Base-by-base conservation (phyloP, 2,888 invertebrate genomes). In the Caenorhabditis auriculariae region DNA sequence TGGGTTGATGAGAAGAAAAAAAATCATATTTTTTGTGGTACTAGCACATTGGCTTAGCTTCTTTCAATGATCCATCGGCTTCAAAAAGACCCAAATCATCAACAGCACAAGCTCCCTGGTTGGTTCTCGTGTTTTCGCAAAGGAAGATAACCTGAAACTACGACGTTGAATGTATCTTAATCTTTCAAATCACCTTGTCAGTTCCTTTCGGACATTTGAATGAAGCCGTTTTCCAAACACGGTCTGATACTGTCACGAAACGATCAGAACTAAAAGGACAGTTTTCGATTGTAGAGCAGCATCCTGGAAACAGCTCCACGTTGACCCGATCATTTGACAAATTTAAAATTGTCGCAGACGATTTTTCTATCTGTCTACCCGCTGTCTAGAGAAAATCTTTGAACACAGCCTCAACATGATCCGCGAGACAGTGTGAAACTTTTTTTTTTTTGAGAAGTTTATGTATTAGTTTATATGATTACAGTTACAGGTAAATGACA, bases 21-120 rank as follows among this genome's bases (percentile, higher is more conserved):
- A n/a, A 32, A 32, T n/a, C n/a, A 32, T 32, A 32, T 32, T 32
- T 32, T 12, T 32, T 9, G n/a, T n/a, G n/a, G 35, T 12, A 47
- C 53, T 62, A 76, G 55, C 77, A 76, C 37, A 76, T 63, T 28
- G 76, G 69, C 45, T 72, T 63, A 43, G 69, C 68, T 9, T 56
- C 60, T 26, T 66, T 65, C 43, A 73, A 55, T 45, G 65, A 49
- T 28, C 73, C 75, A 17, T 63, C 59, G 35, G 57, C 54, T 48
- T 77, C 75, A 12, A 81, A 66, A 35, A 80, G 74, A 37, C 72
- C 74, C 48, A 80, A 73, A 51, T 80, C 78, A 54, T 80, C 80
- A 26, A 80, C 69, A 23, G 78, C 80, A 60, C 80, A 80, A 7
- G 80, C 80, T 39, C 80, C 80, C 54, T 81, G 80, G 50, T 81